Conservation (phyloP, 2,113 vertebrate species). For the Rissa tridactyla region DNA sequence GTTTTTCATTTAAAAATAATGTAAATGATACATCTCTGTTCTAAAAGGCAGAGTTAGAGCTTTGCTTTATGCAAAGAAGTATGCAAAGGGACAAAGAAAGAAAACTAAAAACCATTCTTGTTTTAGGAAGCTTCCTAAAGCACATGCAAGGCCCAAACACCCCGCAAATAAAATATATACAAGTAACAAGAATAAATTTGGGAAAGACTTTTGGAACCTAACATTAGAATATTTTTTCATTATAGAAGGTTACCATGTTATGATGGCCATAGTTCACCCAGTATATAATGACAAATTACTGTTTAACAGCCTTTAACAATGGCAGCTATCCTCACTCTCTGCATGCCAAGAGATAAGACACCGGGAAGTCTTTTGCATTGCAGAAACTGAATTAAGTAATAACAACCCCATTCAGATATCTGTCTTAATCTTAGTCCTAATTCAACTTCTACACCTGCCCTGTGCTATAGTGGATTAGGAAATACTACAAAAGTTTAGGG, state of each 20-base stretch:
- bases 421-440: background rate
- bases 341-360: background rate
- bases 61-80: background rate
- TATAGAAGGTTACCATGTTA: background rate
- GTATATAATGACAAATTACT: background rate
- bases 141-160: background rate
- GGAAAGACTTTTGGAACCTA: background rate
- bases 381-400: background rate
- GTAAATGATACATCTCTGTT: background rate
- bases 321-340: background rate
- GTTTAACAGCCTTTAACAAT: background rate
- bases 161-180: background rate
- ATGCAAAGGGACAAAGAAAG: background rate
- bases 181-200: background rate
- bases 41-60: background rate
- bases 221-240: background rate
- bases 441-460: background rate
- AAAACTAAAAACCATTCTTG: background rate
- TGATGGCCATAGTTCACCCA: background rate
- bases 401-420: background rate
- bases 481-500: background rate
- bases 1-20: background rate
- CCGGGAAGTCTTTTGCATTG: background rate
- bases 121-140: background rate
- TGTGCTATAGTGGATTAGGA: background rate